Evolutionary conservation across 2,888 invertebrate genomes (phyloP).

Genomic region (Cheilosia pagana): DNA sequence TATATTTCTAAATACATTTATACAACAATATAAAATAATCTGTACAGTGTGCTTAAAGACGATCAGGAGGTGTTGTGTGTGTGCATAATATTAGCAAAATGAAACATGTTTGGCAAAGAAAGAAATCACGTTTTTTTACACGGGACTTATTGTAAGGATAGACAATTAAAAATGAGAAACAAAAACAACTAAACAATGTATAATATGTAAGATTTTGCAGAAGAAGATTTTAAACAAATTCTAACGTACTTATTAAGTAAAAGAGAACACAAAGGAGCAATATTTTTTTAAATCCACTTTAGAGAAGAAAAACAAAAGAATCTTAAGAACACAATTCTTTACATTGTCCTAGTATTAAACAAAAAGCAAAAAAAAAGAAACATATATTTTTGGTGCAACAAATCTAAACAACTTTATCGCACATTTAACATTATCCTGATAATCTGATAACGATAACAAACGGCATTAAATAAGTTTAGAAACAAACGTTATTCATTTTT

Average conservation of each 20-base stretch:
- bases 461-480: slow-evolving; percentile 60
- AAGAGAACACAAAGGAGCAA: slow-evolving; percentile 54
- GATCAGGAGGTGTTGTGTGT: slow-evolving; percentile 70
- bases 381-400: slow-evolving; percentile 62
- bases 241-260: slow-evolving; percentile 24
- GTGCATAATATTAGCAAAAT: slow-evolving; percentile 33
- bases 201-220: slow-evolving; percentile 42
- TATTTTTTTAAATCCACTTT: slow-evolving; percentile 65
- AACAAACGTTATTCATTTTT: slow-evolving; percentile 4
- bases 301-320: slow-evolving; percentile 29
- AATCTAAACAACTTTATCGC: slow-evolving; percentile 45
- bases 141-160: slow-evolving; percentile 64
- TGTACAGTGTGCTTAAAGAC: slow-evolving; percentile 72
- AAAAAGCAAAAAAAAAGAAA: slow-evolving; percentile 11
- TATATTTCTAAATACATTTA: slow-evolving; percentile 36
- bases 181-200: slow-evolving; percentile 4
- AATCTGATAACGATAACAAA: slow-evolving; percentile 44
- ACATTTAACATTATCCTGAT: slow-evolving; percentile 67
- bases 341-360: slow-evolving; percentile 41
- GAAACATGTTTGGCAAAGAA: slow-evolving; percentile 31
- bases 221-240: slow-evolving; percentile 21
- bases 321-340: slow-evolving; percentile 19
- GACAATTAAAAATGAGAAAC: slow-evolving; percentile 19
- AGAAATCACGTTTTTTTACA: slow-evolving; percentile 48
- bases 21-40: slow-evolving; percentile 38